Conservation (phyloP, 2,888 invertebrate species). For the Lasioglossum marginatum region DNA sequence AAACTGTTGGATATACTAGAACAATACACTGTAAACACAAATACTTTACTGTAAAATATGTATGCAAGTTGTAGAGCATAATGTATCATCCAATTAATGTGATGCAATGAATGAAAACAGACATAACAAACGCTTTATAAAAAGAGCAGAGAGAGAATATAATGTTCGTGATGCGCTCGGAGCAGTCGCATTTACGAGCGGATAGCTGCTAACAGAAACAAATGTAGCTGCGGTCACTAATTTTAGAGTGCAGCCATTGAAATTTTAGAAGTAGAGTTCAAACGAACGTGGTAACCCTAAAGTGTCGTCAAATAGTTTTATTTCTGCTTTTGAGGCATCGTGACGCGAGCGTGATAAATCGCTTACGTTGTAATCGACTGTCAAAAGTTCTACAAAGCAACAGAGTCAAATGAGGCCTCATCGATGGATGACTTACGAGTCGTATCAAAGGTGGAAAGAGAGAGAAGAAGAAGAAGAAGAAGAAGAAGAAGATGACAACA, state of each 20-base stretch:
- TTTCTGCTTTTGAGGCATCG: constrained; percentile 26
- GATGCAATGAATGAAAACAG: neutral
- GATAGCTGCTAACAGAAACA: neutral
- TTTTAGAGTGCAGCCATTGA: neutral
- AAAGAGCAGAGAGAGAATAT: neutral
- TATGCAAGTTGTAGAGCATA: neutral
- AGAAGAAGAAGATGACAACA: constrained; percentile 34
- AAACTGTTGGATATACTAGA: neutral
- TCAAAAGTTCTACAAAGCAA: constrained; percentile 53
- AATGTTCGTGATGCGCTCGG: neutral
- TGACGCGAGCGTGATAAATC: constrained; percentile 61
- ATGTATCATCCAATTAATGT: neutral
- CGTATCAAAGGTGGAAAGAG: constrained; percentile 65
- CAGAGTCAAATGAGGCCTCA: constrained; percentile 49
- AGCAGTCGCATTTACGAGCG: neutral
- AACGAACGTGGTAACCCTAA: constrained; percentile 13
- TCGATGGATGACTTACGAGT: constrained; percentile 65
- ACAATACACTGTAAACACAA: neutral
- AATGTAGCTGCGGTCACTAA: neutral
- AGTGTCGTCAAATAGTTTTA: constrained; percentile 2
- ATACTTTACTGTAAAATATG: neutral
- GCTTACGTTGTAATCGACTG: constrained; percentile 64
- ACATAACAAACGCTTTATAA: neutral
- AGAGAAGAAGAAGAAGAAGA: neutral
- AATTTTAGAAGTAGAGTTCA: constrained; percentile 17